Percentiles rank a stretch among this genome's conserved stretches.
Evolutionary conservation across 2,113 vertebrate genomes (phyloP).

Genomic region (Hippocampus zosterae): DNA sequence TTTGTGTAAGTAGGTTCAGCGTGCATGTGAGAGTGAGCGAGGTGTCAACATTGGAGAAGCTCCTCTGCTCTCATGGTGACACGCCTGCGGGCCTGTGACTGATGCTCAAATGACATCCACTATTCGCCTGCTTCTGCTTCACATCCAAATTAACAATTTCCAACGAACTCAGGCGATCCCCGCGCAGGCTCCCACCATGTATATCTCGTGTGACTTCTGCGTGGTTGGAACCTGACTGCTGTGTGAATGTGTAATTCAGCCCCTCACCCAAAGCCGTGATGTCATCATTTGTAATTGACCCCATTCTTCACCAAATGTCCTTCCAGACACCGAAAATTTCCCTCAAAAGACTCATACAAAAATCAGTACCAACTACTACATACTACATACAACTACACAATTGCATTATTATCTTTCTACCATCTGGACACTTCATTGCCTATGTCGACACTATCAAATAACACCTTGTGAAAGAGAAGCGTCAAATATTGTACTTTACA

Average conservation of each 20-base stretch:
- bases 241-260: slow-evolving; percentile 17
- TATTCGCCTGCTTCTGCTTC: slow-evolving; percentile 51
- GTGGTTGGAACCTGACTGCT: slow-evolving; percentile 6
- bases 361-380: neutral
- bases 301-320: neutral
- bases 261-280: slow-evolving; percentile 28
- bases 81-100: slow-evolving; percentile 29
- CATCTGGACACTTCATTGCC: neutral
- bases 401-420: neutral
- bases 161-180: neutral
- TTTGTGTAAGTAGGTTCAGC: neutral
- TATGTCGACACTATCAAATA: neutral
- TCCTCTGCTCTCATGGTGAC: slow-evolving; percentile 5
- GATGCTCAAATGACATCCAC: slow-evolving; percentile 35
- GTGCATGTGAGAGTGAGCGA: neutral
- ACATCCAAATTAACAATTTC: neutral
- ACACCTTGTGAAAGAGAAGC: neutral
- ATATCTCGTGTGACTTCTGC: neutral
- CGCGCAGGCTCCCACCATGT: neutral
- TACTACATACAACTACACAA: too few species aligned
- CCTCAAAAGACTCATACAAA: neutral
- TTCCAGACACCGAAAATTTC: neutral
- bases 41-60: slow-evolving; percentile 4
- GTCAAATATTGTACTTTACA: neutral
- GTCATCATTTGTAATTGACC: slow-evolving; percentile 21